Percentiles rank a stretch among this genome's conserved stretches.
Conservation (phyloP, 2,113 vertebrate genomes). For the Aldabrachelys gigantea region DNA sequence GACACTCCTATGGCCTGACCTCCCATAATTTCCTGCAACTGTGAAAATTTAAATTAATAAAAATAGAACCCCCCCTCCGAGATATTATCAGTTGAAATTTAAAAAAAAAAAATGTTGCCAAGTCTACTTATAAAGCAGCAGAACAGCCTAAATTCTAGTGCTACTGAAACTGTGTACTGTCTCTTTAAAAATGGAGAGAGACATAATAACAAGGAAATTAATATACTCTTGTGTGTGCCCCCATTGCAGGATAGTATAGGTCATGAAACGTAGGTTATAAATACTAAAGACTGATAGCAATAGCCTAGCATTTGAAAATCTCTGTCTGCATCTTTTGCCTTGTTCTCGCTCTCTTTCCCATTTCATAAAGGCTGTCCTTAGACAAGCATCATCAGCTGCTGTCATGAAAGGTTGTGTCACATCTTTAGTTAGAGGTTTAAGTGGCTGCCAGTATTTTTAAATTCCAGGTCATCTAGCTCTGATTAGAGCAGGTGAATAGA, state of each 20-base stretch:
- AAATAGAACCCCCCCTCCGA: no score
- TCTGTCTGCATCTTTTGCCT: background rate
- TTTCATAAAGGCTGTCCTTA: background rate
- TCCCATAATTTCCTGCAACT: no score
- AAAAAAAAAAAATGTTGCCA: background rate
- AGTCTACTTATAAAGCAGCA: background rate
- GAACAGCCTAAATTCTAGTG: background rate
- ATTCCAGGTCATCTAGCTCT: background rate
- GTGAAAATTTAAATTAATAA: no score
- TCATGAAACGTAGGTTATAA: background rate
- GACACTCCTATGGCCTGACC: no score
- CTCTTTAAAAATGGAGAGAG: background rate
- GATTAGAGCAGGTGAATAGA: background rate
- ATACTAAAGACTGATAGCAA: background rate
- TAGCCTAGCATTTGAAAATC: background rate
- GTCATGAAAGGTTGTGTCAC: background rate
- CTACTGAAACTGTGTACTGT: background rate
- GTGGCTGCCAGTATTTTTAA: background rate
- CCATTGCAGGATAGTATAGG: background rate
- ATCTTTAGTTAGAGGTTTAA: background rate
- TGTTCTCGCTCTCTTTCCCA: background rate
- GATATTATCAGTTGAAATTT: background rate
- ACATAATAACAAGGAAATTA: background rate
- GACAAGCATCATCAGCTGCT: background rate
- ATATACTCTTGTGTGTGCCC: background rate